A percentile compares a stretch with the other conserved stretches of the same genome.
Conservation (phyloP, 2,113 vertebrate genomes). For the Rattus norvegicus region DNA sequence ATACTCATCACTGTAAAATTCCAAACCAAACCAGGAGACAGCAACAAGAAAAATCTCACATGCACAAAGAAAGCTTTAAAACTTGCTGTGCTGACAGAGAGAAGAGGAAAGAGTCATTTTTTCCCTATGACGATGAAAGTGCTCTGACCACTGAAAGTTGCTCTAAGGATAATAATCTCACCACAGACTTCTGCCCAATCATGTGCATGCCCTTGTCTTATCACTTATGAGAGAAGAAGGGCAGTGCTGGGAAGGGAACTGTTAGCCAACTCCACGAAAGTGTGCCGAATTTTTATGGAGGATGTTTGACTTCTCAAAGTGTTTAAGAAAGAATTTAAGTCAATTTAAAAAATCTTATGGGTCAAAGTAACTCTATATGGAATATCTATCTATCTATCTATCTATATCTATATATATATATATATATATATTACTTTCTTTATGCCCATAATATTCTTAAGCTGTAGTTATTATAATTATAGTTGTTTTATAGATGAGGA, state of each 20-base stretch:
- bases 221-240: background rate
- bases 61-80: background rate
- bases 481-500: background rate
- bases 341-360: background rate
- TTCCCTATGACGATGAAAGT: background rate
- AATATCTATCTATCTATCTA: background rate
- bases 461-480: background rate
- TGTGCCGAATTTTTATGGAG: background rate
- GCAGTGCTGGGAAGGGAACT: background rate
- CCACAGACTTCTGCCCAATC: background rate
- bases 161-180: too few relatives aligned
- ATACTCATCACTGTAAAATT: background rate
- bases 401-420: too few relatives aligned
- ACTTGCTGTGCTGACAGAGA: background rate
- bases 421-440: background rate
- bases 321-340: background rate
- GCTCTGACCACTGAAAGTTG: background rate
- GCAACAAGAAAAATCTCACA: background rate
- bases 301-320: background rate
- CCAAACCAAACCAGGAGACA: background rate
- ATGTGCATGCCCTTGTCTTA: background rate
- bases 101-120: background rate
- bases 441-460: constrained; percentile 3
- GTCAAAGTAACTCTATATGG: background rate
- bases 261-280: background rate